Evolutionary conservation across 2,888 invertebrate genomes (phyloP), one percentile per base, ranked within the genome.

Genomic region (Tupiocoris notatus): DNA sequence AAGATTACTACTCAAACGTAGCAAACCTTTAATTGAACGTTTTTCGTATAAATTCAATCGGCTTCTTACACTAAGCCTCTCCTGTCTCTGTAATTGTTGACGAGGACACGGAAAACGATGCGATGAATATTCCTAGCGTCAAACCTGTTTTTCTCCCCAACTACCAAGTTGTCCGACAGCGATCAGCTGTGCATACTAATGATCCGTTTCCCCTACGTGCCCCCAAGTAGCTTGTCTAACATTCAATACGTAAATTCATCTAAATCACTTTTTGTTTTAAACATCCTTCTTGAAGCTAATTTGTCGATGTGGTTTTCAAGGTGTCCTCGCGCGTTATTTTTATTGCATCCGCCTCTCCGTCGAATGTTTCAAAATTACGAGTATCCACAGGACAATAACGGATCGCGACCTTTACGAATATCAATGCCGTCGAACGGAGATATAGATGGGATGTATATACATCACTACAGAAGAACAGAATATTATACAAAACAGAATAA

Each of bases 211-310:
- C 20, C 18, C 65, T 39, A 39, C 39, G 39, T 12, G 59, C n/a
- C 24, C 58, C 59, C 70, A n/a, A 59, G 70, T 70, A 70, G 70
- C 70, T 59, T 70, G 70, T 70, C 70, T 70, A 59, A 70, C 70
- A 70, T 70, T 70, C 70, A 70, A 59, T 70, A 59, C 70, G 70
- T 70, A 70, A 70, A 70, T 70, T 70, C 70, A 70, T 70, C 70
- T 59, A 70, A 70, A 70, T 70, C 70, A 70, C 70, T 70, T 70
- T 70, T 70, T 70, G 70, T 70, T 39, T 70, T 23, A 59, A 70
- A 70, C 70, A 70, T 70, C 70, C 70, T 70, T 59, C 59, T 70
- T 70, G 59, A 59, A 59, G 25, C 70, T 70, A 70, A 70, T 70
- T 70, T 70, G 70, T 70, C 70, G 58, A 18, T 70, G 70, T 59